Evolutionary conservation across 2,797 vertebrate species (phyloP), one percentile per base, ranked within the genome.

Genomic region (Chelidonichthys spinosus): DNA sequence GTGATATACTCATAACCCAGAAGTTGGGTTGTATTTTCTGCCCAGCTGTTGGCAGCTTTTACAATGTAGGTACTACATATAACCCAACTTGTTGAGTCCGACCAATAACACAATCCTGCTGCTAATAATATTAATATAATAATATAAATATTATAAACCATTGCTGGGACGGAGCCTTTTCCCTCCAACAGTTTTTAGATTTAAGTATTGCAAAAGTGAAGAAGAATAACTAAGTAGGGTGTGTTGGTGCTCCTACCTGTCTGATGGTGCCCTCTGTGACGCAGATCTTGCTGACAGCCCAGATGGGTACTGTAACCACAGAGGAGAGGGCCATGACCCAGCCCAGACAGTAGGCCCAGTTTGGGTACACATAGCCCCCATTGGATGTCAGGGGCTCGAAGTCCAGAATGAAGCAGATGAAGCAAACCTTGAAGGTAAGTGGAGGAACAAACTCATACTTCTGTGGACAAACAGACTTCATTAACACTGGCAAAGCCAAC

Each of bases 301-400:
- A 82, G 25, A 85, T 39, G 7, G 83, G 79, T 32, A 70, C 7
- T 15, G 33, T 1, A 56, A 72, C 13, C 36, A 79, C 13, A 42
- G 73, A 71, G 37, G 79, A 82, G 0, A 77, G 11, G 18, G 79
- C 63, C 3, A 85, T 68, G 33, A 6, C 37, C 76, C 53, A 72
- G 43, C 79, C 83, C 33, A 82, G 35, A 33, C 3, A 0, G 50
- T 74, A 74, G 7, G 79, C 63, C 79, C 83, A 85, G 42, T 63
- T 15, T 43, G 79, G 79, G 66, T 68, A 85, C 11, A 35, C 8
- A 17, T 68, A 11, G 11, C 63, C 52, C 1, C 2, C 9, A 0
- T 32, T 63, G 67, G 53, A 59, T 42, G 42, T 77, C 43, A 85
- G 63, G 13, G 72, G 58, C 35, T 74, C 10, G 50, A 68, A 46